phyloP scores from a whole-genome alignment of 1,140 invertebrate genomes.

The Scaptomyza hsui region DNA sequence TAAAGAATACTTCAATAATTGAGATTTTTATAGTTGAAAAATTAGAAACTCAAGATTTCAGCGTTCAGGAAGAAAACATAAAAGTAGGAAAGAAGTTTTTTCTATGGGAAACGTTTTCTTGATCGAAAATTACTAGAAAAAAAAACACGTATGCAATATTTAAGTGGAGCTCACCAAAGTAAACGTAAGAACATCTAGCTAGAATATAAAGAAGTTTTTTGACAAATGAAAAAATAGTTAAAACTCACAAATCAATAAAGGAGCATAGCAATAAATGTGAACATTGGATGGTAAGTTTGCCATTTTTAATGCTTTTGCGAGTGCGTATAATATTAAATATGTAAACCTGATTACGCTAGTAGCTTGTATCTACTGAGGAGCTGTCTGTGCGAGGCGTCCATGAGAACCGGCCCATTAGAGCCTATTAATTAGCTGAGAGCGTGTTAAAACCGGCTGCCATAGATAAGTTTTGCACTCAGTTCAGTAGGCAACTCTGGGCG shows the following conservation, averaged over 20 bases:
- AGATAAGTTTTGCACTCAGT: slow-evolving; percentile 39
- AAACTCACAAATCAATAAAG: neutral
- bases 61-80: too few species aligned
- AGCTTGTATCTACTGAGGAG: too few species aligned
- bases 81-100: too few species aligned
- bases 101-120: too few species aligned
- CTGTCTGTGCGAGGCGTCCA: neutral
- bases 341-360: slow-evolving; percentile 5
- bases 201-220: neutral
- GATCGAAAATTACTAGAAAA: too few species aligned
- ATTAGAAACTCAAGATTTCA: too few species aligned
- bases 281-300: neutral
- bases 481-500: slow-evolving; percentile 27
- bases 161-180: neutral
- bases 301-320: neutral
- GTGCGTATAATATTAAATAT: slow-evolving; percentile 10
- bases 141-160: too few species aligned
- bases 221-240: neutral
- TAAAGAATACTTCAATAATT: too few species aligned
- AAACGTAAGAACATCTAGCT: neutral
- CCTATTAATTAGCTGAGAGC: slow-evolving; percentile 73
- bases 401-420: slow-evolving; percentile 48
- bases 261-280: neutral
- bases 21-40: too few species aligned
- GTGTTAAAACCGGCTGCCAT: slow-evolving; percentile 71